Conservation (phyloP, 1,140 invertebrate species). For the Trachymyrmex septentrionalis region DNA sequence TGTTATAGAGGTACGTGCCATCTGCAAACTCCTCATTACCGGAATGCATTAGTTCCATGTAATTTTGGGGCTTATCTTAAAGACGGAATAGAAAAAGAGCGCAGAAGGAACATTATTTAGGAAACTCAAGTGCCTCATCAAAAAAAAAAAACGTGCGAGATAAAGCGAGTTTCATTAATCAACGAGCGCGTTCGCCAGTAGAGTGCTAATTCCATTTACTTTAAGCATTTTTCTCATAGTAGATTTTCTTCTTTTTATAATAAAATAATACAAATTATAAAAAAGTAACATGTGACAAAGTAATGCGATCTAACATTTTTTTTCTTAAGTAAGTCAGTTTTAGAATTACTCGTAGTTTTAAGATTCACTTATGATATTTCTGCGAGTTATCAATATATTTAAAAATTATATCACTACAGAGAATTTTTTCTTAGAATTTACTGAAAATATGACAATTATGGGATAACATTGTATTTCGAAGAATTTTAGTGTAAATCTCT, state of each 20-base stretch:
- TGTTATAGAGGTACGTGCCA: conserved; percentile 34
- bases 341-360: not conserved
- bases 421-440: too few species aligned
- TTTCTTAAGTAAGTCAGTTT: conserved; percentile 4
- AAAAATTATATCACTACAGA: too few species aligned
- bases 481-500: too few species aligned
- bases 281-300: not conserved
- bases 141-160: not conserved
- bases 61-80: conserved; percentile 43
- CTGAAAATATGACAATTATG: too few species aligned
- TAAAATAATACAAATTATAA: not conserved
- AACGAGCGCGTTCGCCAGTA: not conserved
- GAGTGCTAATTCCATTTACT: conserved; percentile 22
- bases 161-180: conserved; percentile 39
- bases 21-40: conserved; percentile 61
- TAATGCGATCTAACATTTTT: not conserved
- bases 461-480: too few species aligned
- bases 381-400: not conserved
- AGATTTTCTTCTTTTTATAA: not conserved
- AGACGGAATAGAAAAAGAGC: not conserved
- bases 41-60: conserved; percentile 6
- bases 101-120: not conserved
- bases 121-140: not conserved
- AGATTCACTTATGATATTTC: not conserved
- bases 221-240: not conserved